Base-by-base conservation (phyloP, 2,888 invertebrate species). In the Allophyes oxyacanthae region DNA sequence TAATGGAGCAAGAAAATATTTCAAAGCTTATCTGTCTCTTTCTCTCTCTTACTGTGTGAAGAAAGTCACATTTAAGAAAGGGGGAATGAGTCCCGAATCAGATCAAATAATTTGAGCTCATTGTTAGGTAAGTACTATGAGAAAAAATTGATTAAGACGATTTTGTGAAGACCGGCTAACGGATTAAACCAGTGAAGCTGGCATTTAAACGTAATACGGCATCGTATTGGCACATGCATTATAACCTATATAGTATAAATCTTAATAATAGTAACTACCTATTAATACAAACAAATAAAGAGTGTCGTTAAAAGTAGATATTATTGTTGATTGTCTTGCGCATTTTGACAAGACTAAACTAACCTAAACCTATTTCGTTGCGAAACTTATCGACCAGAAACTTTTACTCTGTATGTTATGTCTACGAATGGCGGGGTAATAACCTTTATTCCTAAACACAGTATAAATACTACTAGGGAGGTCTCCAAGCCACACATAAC, bases 21-120 rank as follows among this genome's bases (percentile, higher is more conserved):
- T 6, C 7, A 10, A 20, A 3, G 20, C 4, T 13, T 14, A 10
- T 14, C 28, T 50, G n/a, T 32, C 7, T 30, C 30, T 54, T 32
- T 40, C 36, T 26, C 6, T 40, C 33, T 26, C 7, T 9, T 26
- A 14, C 11, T 57, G 20, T 69, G 55, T 68, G 42, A 32, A 48
- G 50, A 51, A 30, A 8, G 33, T 26, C 8, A 25, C 28, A 6
- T 28, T 28, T 1, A 28, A 2, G 6, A n/a, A n/a, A n/a, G n/a
- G n/a, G n/a, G n/a, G n/a, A 28, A 28, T 28, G 8, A 6, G 7
- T 1, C 2, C 6, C 28, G 28, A 57, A 54, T 66, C 49, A 56
- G 42, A 30, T 33, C 48, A 44, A 49, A 72, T 62, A 67, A 72
- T 72, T 62, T 62, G 38, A 52, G 44, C 51, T 72, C 50, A 52